phyloP scores from a whole-genome alignment of 2,113 vertebrate genomes.

The Stigmatopora argus region DNA sequence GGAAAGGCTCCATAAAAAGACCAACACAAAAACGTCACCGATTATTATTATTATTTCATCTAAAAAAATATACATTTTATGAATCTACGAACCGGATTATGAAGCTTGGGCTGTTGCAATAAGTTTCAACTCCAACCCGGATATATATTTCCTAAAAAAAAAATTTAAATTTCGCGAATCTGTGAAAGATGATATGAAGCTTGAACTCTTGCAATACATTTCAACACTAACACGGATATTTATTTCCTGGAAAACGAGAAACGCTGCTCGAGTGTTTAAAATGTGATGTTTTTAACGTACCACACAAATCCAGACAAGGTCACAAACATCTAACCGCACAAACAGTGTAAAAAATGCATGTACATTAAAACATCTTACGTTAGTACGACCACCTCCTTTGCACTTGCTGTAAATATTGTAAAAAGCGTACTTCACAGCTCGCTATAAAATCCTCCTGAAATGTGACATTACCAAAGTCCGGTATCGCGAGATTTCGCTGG shows the following conservation, averaged over 20 bases:
- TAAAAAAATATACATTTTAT: no score
- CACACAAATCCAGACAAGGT: background rate
- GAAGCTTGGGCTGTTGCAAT: no score
- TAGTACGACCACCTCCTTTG: no score
- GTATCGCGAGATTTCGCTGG: background rate
- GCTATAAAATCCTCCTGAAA: no score
- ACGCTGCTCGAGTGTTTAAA: background rate
- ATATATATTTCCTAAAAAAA: no score
- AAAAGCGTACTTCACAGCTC: background rate
- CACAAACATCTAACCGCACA: background rate
- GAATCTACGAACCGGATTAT: no score
- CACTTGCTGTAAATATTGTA: background rate
- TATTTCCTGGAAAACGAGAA: background rate
- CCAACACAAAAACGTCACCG: background rate
- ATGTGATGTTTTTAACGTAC: background rate
- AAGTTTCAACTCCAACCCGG: no score
- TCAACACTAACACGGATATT: background rate
- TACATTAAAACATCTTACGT: background rate
- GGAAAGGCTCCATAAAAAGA: background rate
- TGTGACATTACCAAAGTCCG: background rate
- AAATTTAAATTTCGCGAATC: background rate
- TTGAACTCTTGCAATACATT: background rate
- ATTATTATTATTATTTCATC: background rate
- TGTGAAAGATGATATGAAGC: background rate
- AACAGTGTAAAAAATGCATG: background rate